phyloP scores from a whole-genome alignment of 1,140 invertebrate species.

The Bombyx mori region ASM3026992v2 NC_085121.1:8420001-8420500 shows the following conservation, averaged over 20 bases:
- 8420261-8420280: background rate
- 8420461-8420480: no score
- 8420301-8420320: no score
- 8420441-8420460: no score
- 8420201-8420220: background rate
- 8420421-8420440: no score
- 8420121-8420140: constrained; percentile 31
- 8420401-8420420: no score
- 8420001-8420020: constrained; percentile 61
- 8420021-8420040: constrained; percentile 64
- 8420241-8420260: background rate
- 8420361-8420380: no score
- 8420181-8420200: background rate
- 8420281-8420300: no score
- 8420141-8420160: constrained; percentile 50
- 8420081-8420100: constrained; percentile 52
- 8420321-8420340: no score
- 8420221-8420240: background rate
- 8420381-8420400: no score
- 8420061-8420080: constrained; percentile 62
- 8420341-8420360: no score
- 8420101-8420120: constrained; percentile 33
- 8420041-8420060: constrained; percentile 65
- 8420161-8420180: constrained; percentile 36
- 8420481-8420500: no score